These are phyloP conservation scores for Netelia melanura DNA, from an alignment of 2,888 invertebrate species.

Conservation along the genomic window DNA sequence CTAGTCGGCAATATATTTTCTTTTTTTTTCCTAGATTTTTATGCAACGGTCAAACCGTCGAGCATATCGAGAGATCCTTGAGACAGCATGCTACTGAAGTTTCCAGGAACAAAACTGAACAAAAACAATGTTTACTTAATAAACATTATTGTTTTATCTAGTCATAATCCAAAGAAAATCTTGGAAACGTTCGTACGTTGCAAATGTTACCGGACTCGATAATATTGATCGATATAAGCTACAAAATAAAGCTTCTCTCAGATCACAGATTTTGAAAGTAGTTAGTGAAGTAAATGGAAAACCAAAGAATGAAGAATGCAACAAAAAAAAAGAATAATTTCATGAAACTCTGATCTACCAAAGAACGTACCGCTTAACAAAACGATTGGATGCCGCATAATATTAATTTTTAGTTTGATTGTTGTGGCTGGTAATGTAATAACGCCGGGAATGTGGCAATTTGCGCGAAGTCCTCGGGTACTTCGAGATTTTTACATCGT, in stretches of 20 bases:
- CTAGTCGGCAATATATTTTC: slow-evolving; percentile 46
- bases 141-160: slow-evolving; percentile 69
- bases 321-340: slow-evolving; percentile 21
- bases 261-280: slow-evolving; percentile 60
- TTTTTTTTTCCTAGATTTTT: slow-evolving; percentile 48
- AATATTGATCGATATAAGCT: slow-evolving; percentile 54
- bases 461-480: slow-evolving; percentile 38
- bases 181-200: slow-evolving; percentile 54
- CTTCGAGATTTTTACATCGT: slow-evolving; percentile 41
- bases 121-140: slow-evolving; percentile 46
- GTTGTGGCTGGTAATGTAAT: slow-evolving; percentile 43
- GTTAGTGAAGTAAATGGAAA: slow-evolving; percentile 62
- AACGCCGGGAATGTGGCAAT: slow-evolving; percentile 68
- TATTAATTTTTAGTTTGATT: slow-evolving; percentile 35
- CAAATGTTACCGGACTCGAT: slow-evolving; percentile 50
- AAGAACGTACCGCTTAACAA: slow-evolving; percentile 33
- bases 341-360: slow-evolving; percentile 47
- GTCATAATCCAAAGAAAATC: slow-evolving; percentile 65
- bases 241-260: slow-evolving; percentile 35
- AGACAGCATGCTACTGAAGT: slow-evolving; percentile 43
- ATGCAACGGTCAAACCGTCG: slow-evolving; percentile 44
- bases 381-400: slow-evolving; percentile 18
- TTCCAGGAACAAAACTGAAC: slow-evolving; percentile 39
- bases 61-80: slow-evolving; percentile 31
- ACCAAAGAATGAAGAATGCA: slow-evolving; percentile 25